These are phyloP conservation scores for Rhinoderma darwinii DNA, from an alignment of 2,113 vertebrate genomes.

Conservation along the genomic window DNA sequence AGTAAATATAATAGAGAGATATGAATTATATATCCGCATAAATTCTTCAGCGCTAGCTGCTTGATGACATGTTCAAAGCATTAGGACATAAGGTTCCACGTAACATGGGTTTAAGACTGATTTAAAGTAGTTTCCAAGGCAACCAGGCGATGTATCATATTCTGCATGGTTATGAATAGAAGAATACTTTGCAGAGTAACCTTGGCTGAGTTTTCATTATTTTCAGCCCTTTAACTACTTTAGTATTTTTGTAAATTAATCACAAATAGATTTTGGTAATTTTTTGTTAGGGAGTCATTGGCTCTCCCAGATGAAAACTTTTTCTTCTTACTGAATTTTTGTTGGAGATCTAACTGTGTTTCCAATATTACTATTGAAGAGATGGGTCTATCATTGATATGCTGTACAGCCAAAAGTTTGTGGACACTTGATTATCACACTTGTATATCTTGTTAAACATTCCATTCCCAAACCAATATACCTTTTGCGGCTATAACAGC, in stretches of 20 bases:
- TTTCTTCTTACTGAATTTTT: no score
- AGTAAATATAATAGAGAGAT: no score
- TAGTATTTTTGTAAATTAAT: background rate
- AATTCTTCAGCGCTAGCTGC: background rate
- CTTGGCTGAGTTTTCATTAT: slow-evolving; percentile 17
- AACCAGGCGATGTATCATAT: slow-evolving; percentile 40
- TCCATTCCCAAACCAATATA: no score
- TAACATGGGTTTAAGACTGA: slow-evolving; percentile 14
- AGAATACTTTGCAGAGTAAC: slow-evolving; percentile 45
- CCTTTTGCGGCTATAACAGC: no score
- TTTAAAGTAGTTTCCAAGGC: slow-evolving; percentile 51
- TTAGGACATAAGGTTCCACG: slow-evolving; percentile 40
- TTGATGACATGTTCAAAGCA: background rate
- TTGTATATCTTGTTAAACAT: no score
- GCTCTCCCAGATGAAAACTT: no score
- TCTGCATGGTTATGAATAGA: slow-evolving; percentile 31
- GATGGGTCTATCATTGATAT: no score
- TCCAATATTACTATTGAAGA: no score
- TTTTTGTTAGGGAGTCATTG: no score
- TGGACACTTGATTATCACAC: no score
- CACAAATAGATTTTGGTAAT: background rate
- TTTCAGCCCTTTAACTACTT: background rate
- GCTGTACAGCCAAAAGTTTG: no score
- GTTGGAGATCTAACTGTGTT: no score
- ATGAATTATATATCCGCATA: background rate